Percentiles rank a stretch among this genome's conserved stretches.
Evolutionary conservation across 2,888 invertebrate species (phyloP).

Genomic region (Hoplodrina ambigua): DNA sequence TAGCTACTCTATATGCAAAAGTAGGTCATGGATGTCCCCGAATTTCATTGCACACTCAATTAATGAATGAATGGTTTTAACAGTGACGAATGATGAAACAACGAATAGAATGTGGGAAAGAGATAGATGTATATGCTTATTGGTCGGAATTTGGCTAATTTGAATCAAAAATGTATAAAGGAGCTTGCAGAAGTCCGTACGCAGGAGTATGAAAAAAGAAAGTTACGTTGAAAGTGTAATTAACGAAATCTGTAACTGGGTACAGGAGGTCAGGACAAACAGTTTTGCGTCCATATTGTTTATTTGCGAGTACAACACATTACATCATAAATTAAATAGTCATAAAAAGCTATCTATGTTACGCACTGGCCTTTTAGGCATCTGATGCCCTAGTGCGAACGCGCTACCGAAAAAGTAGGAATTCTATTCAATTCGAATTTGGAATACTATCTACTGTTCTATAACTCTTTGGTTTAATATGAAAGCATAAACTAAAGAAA

Average conservation of each 20-base stretch:
- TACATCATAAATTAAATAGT: neutral
- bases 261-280: neutral
- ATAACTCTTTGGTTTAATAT: too few species aligned
- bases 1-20: conserved; percentile 57
- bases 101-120: conserved; percentile 42
- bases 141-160: conserved; percentile 33
- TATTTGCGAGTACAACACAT: neutral
- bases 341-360: too few species aligned
- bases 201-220: neutral
- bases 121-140: conserved; percentile 38
- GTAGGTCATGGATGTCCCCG: conserved; percentile 77
- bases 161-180: conserved; percentile 17
- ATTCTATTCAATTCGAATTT: too few species aligned
- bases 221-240: conserved; percentile 2
- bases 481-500: too few species aligned
- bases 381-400: too few species aligned
- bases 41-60: conserved; percentile 74
- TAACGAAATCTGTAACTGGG: neutral
- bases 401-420: too few species aligned
- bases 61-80: conserved; percentile 72
- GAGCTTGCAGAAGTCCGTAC: neutral
- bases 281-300: neutral
- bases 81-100: conserved; percentile 57
- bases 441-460: too few species aligned
- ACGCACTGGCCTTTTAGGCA: neutral